Percentiles rank a stretch among this genome's conserved stretches.
Conservation (phyloP, 2,797 vertebrate genomes). For the Cryptoprocta ferox region DNA sequence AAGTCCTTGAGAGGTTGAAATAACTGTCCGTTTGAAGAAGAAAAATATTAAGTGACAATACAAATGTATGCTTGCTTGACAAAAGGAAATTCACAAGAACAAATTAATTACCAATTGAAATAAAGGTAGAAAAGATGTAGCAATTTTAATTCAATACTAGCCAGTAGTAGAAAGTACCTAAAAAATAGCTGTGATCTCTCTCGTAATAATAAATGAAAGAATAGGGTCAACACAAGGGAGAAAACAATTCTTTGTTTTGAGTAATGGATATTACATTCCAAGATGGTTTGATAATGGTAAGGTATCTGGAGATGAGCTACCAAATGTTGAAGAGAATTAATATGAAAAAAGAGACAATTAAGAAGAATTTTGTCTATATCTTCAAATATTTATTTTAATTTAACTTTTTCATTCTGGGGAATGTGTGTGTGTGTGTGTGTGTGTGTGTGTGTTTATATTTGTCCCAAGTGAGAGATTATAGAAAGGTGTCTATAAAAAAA, state of each 20-base stretch:
- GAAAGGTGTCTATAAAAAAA: background rate
- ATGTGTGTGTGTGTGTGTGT: background rate
- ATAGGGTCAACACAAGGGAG: background rate
- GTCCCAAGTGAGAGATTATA: background rate
- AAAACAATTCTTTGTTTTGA: constrained; percentile 4
- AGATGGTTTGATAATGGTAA: background rate
- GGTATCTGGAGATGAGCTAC: background rate
- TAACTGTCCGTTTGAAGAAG: background rate
- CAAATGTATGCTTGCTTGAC: background rate
- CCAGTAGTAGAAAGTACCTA: background rate
- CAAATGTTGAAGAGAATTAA: background rate
- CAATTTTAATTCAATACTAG: background rate
- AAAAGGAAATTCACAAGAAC: constrained; percentile 3
- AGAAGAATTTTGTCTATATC: background rate
- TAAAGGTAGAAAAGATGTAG: background rate
- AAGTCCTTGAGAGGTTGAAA: background rate
- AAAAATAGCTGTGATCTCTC: background rate
- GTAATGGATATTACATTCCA: background rate
- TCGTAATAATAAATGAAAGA: background rate
- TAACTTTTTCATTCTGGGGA: background rate
- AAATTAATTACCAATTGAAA: background rate
- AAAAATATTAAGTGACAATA: background rate
- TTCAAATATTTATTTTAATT: background rate
- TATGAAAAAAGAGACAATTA: background rate
- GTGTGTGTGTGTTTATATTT: background rate